These are phyloP conservation scores for Zosterops hypoxanthus DNA, from an alignment of 2,113 vertebrate genomes.

Conservation along the genomic window DNA sequence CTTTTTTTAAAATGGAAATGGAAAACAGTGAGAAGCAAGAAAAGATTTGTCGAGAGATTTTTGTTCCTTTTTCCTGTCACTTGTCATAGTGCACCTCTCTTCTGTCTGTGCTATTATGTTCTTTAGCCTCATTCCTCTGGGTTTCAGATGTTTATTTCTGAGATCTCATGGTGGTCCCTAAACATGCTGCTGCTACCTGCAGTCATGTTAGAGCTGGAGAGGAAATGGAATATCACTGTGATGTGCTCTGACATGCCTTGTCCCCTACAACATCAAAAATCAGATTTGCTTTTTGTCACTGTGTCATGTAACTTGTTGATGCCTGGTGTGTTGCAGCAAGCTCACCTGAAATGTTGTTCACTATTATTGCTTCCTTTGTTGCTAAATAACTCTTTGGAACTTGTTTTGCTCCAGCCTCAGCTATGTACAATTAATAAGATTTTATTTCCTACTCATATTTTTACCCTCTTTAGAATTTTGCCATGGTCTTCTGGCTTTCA, in stretches of 20 bases:
- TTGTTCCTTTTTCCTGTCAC: background rate
- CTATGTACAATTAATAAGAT: background rate
- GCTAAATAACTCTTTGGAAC: background rate
- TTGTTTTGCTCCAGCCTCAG: background rate
- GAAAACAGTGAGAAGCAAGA: background rate
- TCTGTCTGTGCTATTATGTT: accelerated
- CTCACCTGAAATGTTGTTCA: background rate
- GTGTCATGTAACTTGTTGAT: background rate
- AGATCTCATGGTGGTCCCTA: background rate
- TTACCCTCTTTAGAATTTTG: background rate
- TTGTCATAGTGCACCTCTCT: background rate
- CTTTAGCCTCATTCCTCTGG: background rate
- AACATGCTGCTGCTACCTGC: background rate
- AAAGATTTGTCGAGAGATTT: background rate
- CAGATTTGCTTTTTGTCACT: background rate
- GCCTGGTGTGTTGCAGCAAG: background rate
- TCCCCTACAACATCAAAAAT: background rate
- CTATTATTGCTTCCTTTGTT: background rate
- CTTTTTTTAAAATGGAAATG: background rate
- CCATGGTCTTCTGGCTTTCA: background rate
- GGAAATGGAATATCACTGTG: background rate
- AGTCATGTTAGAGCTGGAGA: background rate
- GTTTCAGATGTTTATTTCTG: background rate
- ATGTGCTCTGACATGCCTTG: background rate
- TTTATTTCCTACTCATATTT: background rate